phyloP scores from a whole-genome alignment of 1,140 invertebrate genomes.

The Pseudomyrmex flavicornis region DNA sequence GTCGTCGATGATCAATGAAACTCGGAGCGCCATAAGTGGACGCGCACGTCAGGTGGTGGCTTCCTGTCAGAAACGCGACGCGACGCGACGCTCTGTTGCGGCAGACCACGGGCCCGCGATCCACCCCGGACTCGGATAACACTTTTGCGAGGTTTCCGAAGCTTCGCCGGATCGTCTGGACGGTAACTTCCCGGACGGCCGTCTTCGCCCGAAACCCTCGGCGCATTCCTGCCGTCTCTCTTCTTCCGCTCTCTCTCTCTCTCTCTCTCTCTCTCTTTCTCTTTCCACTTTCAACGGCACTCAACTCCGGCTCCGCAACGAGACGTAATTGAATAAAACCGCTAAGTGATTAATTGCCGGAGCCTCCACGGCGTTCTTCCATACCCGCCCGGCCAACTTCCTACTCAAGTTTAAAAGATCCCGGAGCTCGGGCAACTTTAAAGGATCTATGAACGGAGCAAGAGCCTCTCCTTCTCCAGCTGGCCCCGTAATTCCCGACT shows the following conservation, averaged over 20 bases:
- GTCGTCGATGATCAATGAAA: constrained; percentile 81
- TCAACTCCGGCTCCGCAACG: constrained; percentile 70
- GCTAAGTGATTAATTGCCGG: constrained; percentile 82
- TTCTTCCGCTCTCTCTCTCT: not conserved
- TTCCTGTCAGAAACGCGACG: constrained; percentile 1
- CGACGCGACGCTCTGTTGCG: constrained; percentile 13
- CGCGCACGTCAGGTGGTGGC: not conserved
- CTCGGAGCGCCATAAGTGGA: constrained; percentile 28
- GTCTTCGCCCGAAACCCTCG: not conserved
- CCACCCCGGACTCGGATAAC: constrained; percentile 63
- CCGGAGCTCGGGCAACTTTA: constrained; percentile 42
- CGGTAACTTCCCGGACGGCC: constrained; percentile 34
- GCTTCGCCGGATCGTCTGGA: not conserved
- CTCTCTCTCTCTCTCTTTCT: constrained; percentile 18
- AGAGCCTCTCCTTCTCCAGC: not conserved
- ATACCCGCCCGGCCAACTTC: constrained; percentile 62
- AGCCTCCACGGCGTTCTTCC: constrained; percentile 68
- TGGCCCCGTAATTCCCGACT: constrained; percentile 7
- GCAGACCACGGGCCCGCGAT: not conserved
- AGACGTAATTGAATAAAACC: constrained; percentile 82
- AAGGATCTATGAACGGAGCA: constrained; percentile 41
- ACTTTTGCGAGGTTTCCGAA: constrained; percentile 53
- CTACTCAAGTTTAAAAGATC: constrained; percentile 67
- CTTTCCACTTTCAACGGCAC: constrained; percentile 55
- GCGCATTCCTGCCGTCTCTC: constrained; percentile 21